Evolutionary conservation across 2,113 vertebrate genomes (phyloP).

Genomic region (Sinocyclocheilus rhinocerous): DNA sequence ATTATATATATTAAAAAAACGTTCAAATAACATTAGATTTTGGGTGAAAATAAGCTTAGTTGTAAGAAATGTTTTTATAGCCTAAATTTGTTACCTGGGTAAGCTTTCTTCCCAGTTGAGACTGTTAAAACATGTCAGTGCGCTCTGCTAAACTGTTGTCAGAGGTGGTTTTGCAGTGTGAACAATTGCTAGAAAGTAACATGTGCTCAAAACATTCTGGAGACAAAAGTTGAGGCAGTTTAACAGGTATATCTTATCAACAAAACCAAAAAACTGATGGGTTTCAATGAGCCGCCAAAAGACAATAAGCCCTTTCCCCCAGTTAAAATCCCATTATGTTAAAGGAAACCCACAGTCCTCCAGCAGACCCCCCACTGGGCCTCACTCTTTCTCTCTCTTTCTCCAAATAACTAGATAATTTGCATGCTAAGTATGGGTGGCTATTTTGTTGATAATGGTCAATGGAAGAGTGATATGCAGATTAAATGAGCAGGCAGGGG

Average conservation of each 20-base stretch:
- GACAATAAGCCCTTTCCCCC: slow-evolving; percentile 48
- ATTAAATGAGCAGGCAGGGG: slow-evolving; percentile 56
- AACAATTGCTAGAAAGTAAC: not conserved
- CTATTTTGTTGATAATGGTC: slow-evolving; percentile 56
- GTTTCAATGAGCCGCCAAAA: slow-evolving; percentile 54
- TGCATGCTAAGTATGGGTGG: slow-evolving; percentile 59
- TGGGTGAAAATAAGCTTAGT: no score
- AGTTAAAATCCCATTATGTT: slow-evolving; percentile 55
- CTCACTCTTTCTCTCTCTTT: slow-evolving; percentile 43
- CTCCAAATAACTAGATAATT: slow-evolving; percentile 55
- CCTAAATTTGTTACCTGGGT: no score
- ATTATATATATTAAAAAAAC: no score
- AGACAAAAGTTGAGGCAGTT: slow-evolving; percentile 21
- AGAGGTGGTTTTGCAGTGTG: not conserved
- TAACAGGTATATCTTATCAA: slow-evolving; percentile 47
- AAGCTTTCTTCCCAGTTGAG: not conserved
- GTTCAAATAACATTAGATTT: no score
- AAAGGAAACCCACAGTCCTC: slow-evolving; percentile 49
- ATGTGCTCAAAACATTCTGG: not conserved
- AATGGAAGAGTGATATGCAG: slow-evolving; percentile 56
- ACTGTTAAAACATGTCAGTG: not conserved
- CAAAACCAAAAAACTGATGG: slow-evolving; percentile 46
- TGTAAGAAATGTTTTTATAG: no score
- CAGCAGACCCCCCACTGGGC: slow-evolving; percentile 31
- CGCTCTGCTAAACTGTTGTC: not conserved